Evolutionary conservation across 1,140 invertebrate species (phyloP).

Genomic region (Lepeophtheirus salmonis): DNA sequence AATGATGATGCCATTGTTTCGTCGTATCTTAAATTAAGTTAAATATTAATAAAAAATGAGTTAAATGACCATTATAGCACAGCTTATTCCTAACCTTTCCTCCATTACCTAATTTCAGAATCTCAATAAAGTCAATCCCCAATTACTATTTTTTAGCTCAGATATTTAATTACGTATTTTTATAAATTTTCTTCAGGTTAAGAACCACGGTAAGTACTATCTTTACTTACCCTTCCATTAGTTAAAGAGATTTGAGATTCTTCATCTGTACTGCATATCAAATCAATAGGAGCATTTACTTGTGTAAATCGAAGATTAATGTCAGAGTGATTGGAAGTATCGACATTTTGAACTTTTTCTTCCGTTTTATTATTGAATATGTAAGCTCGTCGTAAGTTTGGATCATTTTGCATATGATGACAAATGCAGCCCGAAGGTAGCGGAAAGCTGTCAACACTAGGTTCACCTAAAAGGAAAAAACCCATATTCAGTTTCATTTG

Average conservation of each 20-base stretch:
- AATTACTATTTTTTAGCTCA: too few relatives aligned
- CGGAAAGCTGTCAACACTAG: not conserved
- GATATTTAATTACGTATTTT: too few relatives aligned
- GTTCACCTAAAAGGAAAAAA: not conserved
- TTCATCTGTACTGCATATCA: not conserved
- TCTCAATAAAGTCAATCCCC: too few relatives aligned
- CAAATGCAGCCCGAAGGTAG: not conserved
- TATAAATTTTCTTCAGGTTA: too few relatives aligned
- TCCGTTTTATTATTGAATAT: too few relatives aligned
- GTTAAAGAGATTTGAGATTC: not conserved
- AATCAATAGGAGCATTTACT: not conserved
- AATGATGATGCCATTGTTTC: not conserved
- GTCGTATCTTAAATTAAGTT: not conserved
- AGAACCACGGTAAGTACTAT: too few relatives aligned
- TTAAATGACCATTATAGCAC: too few relatives aligned
- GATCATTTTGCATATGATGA: not conserved
- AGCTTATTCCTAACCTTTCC: too few relatives aligned
- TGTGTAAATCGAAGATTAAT: not conserved
- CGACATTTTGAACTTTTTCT: not conserved
- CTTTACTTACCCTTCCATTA: not conserved
- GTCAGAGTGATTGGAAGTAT: not conserved
- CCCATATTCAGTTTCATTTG: too few relatives aligned
- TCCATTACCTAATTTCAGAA: too few relatives aligned
- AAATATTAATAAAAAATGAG: too few relatives aligned
- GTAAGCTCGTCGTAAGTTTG: too few relatives aligned